Evolutionary conservation across 2,797 vertebrate genomes (phyloP).

Genomic region (Natrix natrix): DNA sequence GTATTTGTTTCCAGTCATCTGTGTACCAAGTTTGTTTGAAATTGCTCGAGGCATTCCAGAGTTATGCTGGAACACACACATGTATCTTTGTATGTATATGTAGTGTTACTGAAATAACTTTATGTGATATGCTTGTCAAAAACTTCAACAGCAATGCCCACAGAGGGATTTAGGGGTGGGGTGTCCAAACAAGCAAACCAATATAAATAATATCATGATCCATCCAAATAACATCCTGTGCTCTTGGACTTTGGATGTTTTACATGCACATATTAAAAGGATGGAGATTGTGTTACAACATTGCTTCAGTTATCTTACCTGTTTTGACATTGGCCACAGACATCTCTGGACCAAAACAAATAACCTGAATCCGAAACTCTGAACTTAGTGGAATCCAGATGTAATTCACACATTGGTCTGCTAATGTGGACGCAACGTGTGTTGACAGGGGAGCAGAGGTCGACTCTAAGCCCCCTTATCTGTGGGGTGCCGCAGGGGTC

Average conservation of each 20-base stretch:
- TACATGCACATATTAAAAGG: no score
- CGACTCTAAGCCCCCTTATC: no score
- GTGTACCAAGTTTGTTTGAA: no score
- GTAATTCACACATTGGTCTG: background rate
- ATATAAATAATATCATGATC: no score
- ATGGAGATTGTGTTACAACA: background rate
- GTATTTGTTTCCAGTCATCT: no score
- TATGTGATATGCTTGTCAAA: background rate
- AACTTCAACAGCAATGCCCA: background rate
- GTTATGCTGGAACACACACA: no score
- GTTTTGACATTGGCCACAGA: background rate
- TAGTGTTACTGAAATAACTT: background rate
- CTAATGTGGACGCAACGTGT: no score
- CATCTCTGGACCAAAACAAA: background rate
- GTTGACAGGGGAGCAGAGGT: no score
- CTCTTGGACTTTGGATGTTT: background rate
- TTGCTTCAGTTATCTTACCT: background rate
- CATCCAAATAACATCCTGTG: no score
- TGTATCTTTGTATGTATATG: background rate
- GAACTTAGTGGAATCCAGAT: background rate
- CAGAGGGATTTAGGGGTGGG: background rate
- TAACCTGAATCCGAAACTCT: background rate
- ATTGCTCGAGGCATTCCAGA: no score
- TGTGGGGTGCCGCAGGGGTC: no score
- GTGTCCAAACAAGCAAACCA: background rate